Conservation (phyloP, 35 echinoderm and acorn worm species). For the Diadema setosum region DNA sequence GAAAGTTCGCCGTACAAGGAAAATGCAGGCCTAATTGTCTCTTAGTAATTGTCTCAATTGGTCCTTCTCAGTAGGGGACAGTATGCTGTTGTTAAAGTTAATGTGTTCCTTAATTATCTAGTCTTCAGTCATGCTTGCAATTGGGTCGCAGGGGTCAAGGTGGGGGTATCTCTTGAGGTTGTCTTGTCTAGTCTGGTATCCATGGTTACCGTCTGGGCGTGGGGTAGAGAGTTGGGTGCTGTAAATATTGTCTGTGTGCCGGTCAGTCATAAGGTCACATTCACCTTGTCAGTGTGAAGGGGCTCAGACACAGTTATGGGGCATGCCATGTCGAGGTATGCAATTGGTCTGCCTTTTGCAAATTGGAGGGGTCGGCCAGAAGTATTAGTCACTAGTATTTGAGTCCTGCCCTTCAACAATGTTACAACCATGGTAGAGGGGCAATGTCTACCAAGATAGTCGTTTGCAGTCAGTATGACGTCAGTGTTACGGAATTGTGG, state of each 20-base stretch:
- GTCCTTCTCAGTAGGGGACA: neutral
- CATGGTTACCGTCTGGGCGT: neutral
- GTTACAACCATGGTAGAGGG: neutral
- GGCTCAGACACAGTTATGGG: neutral
- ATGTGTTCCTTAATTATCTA: neutral
- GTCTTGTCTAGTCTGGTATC: neutral
- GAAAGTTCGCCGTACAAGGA: slow-evolving; percentile 48
- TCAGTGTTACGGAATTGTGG: neutral
- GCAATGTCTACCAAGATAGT: neutral
- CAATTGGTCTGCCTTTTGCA: neutral
- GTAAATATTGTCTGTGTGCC: neutral
- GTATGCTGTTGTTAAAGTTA: neutral
- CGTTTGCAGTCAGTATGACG: neutral
- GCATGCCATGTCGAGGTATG: neutral
- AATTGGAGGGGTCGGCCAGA: neutral
- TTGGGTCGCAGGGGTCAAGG: neutral
- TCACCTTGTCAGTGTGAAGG: neutral
- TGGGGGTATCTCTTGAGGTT: slow-evolving; percentile 17
- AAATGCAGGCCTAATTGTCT: slow-evolving; percentile 13
- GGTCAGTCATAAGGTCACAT: neutral
- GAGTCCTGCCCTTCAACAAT: neutral
- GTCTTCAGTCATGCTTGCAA: neutral
- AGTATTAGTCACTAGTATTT: neutral
- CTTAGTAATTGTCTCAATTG: neutral
- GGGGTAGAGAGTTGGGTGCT: neutral